Percentiles rank a stretch among this genome's conserved stretches.
Conservation (phyloP, 2,113 vertebrate genomes). For the Chionodraco myersi region DNA sequence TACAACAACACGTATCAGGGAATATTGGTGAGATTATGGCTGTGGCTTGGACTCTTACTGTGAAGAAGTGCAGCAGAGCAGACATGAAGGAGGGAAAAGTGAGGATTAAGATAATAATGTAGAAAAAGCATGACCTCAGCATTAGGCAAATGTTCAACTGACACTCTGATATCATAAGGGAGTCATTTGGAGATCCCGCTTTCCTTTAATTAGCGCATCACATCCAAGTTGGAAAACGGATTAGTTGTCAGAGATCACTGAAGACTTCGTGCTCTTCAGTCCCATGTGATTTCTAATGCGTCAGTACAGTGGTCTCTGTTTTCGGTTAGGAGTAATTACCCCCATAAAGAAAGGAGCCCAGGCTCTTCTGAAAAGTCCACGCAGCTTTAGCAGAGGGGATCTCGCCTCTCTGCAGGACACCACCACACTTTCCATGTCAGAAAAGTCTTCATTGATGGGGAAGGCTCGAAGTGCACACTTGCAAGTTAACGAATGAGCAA, state of each 20-base stretch:
- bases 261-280: conserved; percentile 46
- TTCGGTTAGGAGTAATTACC: conserved; percentile 82
- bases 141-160: not conserved
- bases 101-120: conserved; percentile 14
- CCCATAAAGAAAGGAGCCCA: conserved; percentile 74
- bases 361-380: conserved; percentile 57
- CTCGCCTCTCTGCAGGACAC: conserved; percentile 38
- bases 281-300: conserved; percentile 78
- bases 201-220: conserved; percentile 33
- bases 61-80: conserved; percentile 6
- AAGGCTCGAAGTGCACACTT: conserved; percentile 1
- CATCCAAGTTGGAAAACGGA: conserved; percentile 19
- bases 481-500: conserved; percentile 5
- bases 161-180: not conserved
- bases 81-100: not conserved
- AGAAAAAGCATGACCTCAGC: conserved; percentile 8
- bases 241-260: conserved; percentile 59
- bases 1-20: conserved; percentile 58
- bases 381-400: conserved; percentile 46
- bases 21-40: conserved; percentile 47
- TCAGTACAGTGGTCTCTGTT: conserved; percentile 77
- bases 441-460: conserved; percentile 20
- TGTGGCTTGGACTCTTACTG: conserved; percentile 24
- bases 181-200: conserved; percentile 23
- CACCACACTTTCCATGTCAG: conserved; percentile 46